A percentile compares a stretch with the other conserved stretches of the same genome.
phyloP scores from a whole-genome alignment of 2,797 vertebrate species.

The Anguilla marmorata region DNA sequence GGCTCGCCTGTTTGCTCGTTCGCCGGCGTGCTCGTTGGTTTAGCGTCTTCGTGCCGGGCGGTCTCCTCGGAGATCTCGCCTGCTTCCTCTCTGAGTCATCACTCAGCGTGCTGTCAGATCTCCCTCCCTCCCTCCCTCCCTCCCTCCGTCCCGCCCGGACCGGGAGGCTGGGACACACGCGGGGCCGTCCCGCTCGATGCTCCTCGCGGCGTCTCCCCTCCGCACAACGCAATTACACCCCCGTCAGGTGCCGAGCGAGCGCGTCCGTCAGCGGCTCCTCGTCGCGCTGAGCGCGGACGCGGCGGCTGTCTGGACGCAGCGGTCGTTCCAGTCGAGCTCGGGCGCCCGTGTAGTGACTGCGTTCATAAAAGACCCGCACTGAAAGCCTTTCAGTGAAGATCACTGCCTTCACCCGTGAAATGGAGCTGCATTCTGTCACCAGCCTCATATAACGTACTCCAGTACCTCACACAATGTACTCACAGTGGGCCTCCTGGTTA shows the following conservation, averaged over 20 bases:
- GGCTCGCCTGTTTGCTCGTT: constrained; percentile 48
- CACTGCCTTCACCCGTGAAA: neutral
- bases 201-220: constrained; percentile 35
- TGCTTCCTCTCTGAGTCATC: constrained; percentile 47
- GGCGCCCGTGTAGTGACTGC: neutral
- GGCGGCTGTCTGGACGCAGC: neutral
- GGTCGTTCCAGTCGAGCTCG: neutral
- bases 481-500: neutral
- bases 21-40: constrained; percentile 45
- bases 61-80: constrained; percentile 11
- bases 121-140: neutral
- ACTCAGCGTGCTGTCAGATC: constrained; percentile 29
- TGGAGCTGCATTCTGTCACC: neutral
- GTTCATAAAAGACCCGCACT: neutral
- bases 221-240: constrained; percentile 47
- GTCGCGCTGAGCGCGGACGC: constrained; percentile 13
- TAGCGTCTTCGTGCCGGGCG: neutral
- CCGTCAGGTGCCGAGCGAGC: constrained; percentile 46
- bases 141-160: neutral
- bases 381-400: neutral
- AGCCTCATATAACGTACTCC: neutral
- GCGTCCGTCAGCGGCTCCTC: constrained; percentile 46
- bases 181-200: constrained; percentile 32
- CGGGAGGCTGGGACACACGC: constrained; percentile 33
- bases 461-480: no score